Base-by-base conservation (phyloP, 2,113 vertebrate species). In the Ammospiza nelsoni region DNA sequence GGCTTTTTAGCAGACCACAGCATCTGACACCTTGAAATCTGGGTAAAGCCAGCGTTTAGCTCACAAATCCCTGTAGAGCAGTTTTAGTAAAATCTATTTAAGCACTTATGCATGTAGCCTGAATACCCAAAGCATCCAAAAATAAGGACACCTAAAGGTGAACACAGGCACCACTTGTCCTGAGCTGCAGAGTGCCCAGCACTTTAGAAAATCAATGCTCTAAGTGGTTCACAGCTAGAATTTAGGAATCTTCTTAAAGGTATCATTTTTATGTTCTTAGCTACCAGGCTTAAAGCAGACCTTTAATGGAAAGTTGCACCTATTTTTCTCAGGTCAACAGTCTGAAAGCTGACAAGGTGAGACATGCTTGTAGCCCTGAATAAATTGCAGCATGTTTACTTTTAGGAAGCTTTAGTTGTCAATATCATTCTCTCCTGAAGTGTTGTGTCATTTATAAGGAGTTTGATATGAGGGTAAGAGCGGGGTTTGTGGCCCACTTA, bases 331-430 rank as follows among this genome's bases (percentile, higher is more conserved):
- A 66, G 61, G 57, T 75, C 35, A 75, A 37, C 24, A 65, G 39
- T 61, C 69, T 87, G 74, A 89, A 83, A 94, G 54, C 37, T 88
- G 84, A 85, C 74, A 90, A 89, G 74, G 81, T 92, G 85, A 92
- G 72, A 80, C 37, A 14, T 27, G 22, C 11, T 68, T 78, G 48
- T 59, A 44, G 59, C 65, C 41, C 48, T 72, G 80, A 89, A 89
- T 82, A 87, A 91, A 96, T 19, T 87, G 74, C 37, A 58, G 27
- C 0, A 2, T 75, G 37, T 76, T 87, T 96, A 82, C 46, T 79
- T 92, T 68, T 1, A 22, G 37, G 69, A 29, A 78, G 27, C 2
- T 94, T 84, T 76, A 49, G 54, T 41, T 87, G 72, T 73, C 79
- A 83, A 49, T 76, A 83, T 73, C 66, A 54, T 80, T 51, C 25